Percentiles rank a stretch among this genome's conserved stretches.
These are phyloP conservation scores for Pollimyrus isidori DNA, from an alignment of 2,113 vertebrate genomes.

Conservation along the genomic window DNA sequence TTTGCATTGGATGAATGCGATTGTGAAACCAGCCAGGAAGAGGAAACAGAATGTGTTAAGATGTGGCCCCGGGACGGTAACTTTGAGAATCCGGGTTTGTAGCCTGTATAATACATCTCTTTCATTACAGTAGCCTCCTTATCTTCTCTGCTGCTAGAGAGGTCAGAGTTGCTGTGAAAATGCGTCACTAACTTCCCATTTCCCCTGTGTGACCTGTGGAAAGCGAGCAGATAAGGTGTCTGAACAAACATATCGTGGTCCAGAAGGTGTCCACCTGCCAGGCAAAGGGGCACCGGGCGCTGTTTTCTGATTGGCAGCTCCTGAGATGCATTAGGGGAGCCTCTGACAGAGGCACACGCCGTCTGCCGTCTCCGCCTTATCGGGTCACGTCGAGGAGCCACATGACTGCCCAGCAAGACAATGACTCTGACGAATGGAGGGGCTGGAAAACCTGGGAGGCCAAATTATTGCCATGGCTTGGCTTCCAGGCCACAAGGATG, in stretches of 20 bases:
- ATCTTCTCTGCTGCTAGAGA: conserved; percentile 23
- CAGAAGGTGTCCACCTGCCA: neutral
- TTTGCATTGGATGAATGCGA: neutral
- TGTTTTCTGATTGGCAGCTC: neutral
- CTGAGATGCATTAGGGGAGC: neutral
- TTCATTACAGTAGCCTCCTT: neutral
- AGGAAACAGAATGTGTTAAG: neutral
- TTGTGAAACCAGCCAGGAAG: neutral
- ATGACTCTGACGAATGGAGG: neutral
- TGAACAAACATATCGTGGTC: conserved; percentile 25
- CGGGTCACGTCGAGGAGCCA: neutral
- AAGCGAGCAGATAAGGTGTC: conserved; percentile 25
- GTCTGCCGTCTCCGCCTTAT: neutral
- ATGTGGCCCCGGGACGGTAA: neutral
- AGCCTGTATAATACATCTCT: neutral
- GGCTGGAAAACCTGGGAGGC: neutral
- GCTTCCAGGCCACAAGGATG: neutral
- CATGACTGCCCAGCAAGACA: neutral
- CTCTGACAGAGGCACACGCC: neutral
- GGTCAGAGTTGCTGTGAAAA: conserved; percentile 40
- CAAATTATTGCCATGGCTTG: neutral
- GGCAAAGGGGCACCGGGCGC: neutral
- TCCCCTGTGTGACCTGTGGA: conserved; percentile 16
- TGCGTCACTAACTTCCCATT: conserved; percentile 24
- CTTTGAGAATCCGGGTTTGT: neutral